Percentiles rank a stretch among this genome's conserved stretches.
phyloP scores from a whole-genome alignment of 2,888 invertebrate species.

The Leptopilina myrica region DNA sequence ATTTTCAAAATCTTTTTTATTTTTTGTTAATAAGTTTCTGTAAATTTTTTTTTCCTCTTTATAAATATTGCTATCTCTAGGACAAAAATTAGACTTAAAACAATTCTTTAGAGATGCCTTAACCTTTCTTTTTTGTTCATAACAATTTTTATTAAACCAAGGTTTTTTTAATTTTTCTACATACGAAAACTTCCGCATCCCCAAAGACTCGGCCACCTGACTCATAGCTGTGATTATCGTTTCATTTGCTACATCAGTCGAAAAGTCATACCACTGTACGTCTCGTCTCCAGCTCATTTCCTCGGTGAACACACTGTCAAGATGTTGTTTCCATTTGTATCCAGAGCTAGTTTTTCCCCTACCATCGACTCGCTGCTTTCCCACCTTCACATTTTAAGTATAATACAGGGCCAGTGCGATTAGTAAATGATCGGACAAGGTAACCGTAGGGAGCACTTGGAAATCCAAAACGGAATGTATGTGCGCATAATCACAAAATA shows the following conservation, averaged over 20 bases:
- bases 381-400: too few species aligned
- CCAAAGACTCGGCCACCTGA: constrained; percentile 1
- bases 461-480: neutral
- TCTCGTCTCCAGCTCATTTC: neutral
- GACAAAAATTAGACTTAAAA: constrained; percentile 1
- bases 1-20: constrained; percentile 30
- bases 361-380: neutral
- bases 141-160: neutral
- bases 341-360: neutral
- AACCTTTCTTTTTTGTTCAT: neutral
- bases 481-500: neutral
- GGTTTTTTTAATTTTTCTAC: neutral
- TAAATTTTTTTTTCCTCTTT: neutral
- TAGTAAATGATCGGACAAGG: neutral
- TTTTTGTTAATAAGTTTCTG: neutral
- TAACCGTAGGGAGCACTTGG: neutral
- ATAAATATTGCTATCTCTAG: neutral
- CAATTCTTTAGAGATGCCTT: neutral
- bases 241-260: constrained; percentile 7
- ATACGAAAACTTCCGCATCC: neutral
- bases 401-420: too few species aligned
- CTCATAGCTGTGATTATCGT: neutral
- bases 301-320: neutral
- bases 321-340: neutral
- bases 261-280: constrained; percentile 1